Percentiles rank a stretch among this genome's conserved stretches.
phyloP scores from a whole-genome alignment of 2,113 vertebrate species.

The Cynoglossus semilaevis region DNA sequence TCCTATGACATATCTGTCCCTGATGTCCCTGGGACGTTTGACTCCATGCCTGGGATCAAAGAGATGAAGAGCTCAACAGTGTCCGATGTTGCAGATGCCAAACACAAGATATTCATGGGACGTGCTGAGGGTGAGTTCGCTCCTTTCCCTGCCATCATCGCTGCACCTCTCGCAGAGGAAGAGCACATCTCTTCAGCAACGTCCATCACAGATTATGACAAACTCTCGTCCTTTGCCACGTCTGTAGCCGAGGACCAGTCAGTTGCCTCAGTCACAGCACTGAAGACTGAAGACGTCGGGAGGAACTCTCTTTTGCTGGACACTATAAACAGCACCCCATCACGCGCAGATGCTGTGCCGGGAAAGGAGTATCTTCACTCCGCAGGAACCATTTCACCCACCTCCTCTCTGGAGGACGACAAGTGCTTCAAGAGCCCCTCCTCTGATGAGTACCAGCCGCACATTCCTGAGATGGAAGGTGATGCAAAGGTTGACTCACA shows the following conservation, averaged over 20 bases:
- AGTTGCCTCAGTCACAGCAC: constrained; percentile 89
- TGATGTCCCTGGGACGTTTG: constrained; percentile 83
- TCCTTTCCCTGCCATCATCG: constrained; percentile 84
- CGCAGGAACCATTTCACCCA: constrained; percentile 94
- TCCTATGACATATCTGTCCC: constrained; percentile 86
- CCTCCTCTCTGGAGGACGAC: constrained; percentile 95
- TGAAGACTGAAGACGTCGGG: constrained; percentile 90
- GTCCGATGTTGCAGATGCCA: constrained; percentile 63
- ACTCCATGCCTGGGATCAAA: constrained; percentile 82
- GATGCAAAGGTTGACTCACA: constrained; percentile 67
- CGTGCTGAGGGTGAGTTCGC: constrained; percentile 81
- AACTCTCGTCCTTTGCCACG: constrained; percentile 94
- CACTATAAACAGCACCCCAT: constrained; percentile 86
- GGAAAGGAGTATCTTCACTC: constrained; percentile 94
- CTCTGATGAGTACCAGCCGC: constrained; percentile 85
- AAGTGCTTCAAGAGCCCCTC: constrained; percentile 96
- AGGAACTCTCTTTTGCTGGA: constrained; percentile 89
- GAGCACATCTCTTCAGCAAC: constrained; percentile 96
- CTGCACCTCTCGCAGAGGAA: constrained; percentile 94
- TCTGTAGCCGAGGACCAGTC: constrained; percentile 96
- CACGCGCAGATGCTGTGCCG: constrained; percentile 85
- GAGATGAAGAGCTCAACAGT: constrained; percentile 69
- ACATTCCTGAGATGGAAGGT: constrained; percentile 77
- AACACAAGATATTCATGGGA: constrained; percentile 77
- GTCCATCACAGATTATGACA: constrained; percentile 97